Conservation (phyloP, 2,113 vertebrate species). For the Plecturocebus donacophilus region DNA sequence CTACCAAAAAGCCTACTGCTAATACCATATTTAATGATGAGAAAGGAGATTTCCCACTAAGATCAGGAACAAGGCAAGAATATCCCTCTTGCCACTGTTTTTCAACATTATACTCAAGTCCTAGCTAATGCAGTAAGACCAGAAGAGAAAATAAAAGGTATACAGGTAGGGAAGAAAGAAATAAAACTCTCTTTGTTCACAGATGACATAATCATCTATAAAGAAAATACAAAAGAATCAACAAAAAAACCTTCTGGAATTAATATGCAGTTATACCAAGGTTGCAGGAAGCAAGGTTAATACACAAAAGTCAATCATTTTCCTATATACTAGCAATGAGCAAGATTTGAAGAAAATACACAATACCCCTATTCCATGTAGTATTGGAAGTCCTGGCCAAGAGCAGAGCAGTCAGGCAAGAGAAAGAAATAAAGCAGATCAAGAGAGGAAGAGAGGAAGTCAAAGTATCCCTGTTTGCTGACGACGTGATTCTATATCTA, state of each 20-base stretch:
- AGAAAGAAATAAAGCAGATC: no score
- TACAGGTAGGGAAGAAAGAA: not conserved
- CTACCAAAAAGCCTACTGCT: not conserved
- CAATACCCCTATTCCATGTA: no score
- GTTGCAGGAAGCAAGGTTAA: not conserved
- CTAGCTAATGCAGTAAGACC: not conserved
- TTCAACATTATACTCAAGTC: not conserved
- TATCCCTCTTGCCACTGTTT: not conserved
- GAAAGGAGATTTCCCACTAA: not conserved
- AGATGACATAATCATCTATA: not conserved
- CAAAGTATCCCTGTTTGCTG: no score
- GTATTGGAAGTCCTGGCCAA: no score
- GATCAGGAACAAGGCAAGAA: not conserved
- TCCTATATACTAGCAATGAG: not conserved
- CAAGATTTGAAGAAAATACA: no score
- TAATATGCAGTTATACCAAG: not conserved
- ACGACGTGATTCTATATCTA: no score
- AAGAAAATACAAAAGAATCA: not conserved
- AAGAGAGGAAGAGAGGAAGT: no score
- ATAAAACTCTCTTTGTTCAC: not conserved
- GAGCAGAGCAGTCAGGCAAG: no score
- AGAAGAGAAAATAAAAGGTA: not conserved
- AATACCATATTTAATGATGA: no score
- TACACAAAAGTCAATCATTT: not conserved
- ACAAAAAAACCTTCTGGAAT: not conserved